Evolutionary conservation across 2,888 invertebrate genomes (phyloP), one percentile per base, ranked within the genome.

Genomic region (Protonemura montana): DNA sequence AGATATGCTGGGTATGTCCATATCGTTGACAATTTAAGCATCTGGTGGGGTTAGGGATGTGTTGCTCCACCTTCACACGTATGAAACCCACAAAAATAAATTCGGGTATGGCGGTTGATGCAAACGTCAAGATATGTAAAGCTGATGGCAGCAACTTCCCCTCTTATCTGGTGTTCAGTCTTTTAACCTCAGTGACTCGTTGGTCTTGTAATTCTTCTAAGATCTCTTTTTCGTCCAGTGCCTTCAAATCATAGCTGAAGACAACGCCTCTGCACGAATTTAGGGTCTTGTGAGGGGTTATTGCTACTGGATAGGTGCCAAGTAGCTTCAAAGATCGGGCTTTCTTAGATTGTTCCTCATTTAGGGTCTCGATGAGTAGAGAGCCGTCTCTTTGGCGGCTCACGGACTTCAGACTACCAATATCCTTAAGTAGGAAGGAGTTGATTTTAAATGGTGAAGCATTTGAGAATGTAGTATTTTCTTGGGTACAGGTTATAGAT

Each of bases 41-140:
- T 28, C 78, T 78, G 78, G 27, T 27, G 26, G 78, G 78, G 78
- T 78, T 78, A 27, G 78, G 78, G 78, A 78, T 78, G 78, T 78
- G 78, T 27, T 27, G 78, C 28, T 28, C 27, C 26, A 78, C 78
- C 10, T 10, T 26, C 28, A 78, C 28, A 27, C 78, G 78, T 26
- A 78, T 28, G 28, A 78, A 78, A 13, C 78, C 78, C 26, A 28
- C 78, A 28, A 78, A 78, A 16, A 78, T 78, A 78, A 27, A 78
- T 21, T 78, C 78, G 27, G 78, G 78, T 27, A 78, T 7, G 28
- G 78, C 27, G 10, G 78, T 78, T 26, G 78, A 78, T 25, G 78
- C 26, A 28, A 78, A 78, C 26, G 78, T 78, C 10, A 25, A 27
- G 28, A 28, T 27, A 78, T 27, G 26, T 5, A 78, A 7, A 27